phyloP scores from a whole-genome alignment of 2,888 invertebrate genomes.

The Epirrhoe tristata region DNA sequence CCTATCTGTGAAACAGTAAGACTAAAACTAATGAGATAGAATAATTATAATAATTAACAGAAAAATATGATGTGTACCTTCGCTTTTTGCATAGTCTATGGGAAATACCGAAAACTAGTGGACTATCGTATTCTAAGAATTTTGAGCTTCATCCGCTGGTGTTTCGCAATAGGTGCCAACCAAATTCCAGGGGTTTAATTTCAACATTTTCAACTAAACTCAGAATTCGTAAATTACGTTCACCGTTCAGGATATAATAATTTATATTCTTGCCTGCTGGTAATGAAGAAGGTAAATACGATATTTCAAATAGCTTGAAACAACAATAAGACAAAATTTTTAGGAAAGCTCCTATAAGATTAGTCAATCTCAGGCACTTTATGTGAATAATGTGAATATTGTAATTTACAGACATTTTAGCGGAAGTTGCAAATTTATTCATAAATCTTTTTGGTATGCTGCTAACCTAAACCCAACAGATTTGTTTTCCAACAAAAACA shows the following conservation, averaged over 20 bases:
- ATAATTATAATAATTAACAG: not conserved
- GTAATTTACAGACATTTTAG: not conserved
- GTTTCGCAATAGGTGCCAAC: slow-evolving; percentile 21
- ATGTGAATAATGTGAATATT: not conserved
- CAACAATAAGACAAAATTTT: slow-evolving; percentile 4
- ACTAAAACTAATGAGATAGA: not conserved
- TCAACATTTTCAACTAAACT: slow-evolving; percentile 26
- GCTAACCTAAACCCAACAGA: slow-evolving; percentile 25
- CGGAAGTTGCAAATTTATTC: not conserved
- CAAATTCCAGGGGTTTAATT: slow-evolving; percentile 33
- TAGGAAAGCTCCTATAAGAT: slow-evolving; percentile 5
- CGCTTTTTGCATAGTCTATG: not conserved
- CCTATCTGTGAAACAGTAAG: not conserved
- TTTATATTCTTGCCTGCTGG: slow-evolving; percentile 16
- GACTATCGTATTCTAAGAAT: slow-evolving; percentile 10
- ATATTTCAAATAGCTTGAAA: slow-evolving; percentile 3
- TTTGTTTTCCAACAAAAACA: slow-evolving; percentile 34
- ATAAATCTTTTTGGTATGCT: slow-evolving; percentile 1
- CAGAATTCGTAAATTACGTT: slow-evolving; percentile 30
- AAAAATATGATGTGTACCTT: not conserved
- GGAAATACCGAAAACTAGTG: not conserved
- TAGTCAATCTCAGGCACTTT: slow-evolving; percentile 2
- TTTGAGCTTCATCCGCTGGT: slow-evolving; percentile 15
- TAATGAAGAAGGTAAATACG: slow-evolving; percentile 17
- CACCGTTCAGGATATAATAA: slow-evolving; percentile 20